Evolutionary conservation across 1,140 invertebrate species (phyloP), one percentile per base, ranked within the genome.

Genomic region (Dinothrombium tinctorium): DNA sequence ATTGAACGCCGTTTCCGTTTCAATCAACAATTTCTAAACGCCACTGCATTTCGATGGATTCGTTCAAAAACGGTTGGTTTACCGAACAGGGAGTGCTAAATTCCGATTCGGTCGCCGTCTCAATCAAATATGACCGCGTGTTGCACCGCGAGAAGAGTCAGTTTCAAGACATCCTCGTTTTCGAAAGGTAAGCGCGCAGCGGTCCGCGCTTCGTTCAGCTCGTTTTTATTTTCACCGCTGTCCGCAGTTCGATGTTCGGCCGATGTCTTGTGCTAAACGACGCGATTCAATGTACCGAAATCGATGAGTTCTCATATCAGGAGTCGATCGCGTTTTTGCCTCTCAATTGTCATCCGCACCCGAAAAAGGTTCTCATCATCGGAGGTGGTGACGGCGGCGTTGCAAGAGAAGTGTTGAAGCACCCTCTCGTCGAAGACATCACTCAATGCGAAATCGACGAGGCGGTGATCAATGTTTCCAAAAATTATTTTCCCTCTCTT

Each of bases 321-420:
- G 92, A 98, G 66, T 95, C 95, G 87, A 82, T 98, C 46, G 69
- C 84, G 2, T 89, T 90, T 63, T 54, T 98, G 21, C 86, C 92
- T 0, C 56, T 96, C 0, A 87, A 80, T 54, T 74, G 68, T 49
- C 90, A 98, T 63, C 73, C 77, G 2, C 74, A 78, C 55, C 90
- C 92, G 0, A 70, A 78, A 58, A 82, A 77, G 44, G 89, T 46
- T 11, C 25, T 50, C 15, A 87, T 99, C 46, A 82, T 99, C 29
- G 92, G 92, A 2, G 92, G 90, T 8, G 92, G 92, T 15, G 92
- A 98, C 63, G 89, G 89, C 7, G 87, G 90, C 3, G 86, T 94
- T 11, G 79, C 81, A 0, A 67, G 92, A 23, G 92, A 98, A 63
- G 80, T 90, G 0, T 69, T 74, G 0, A 96, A 96, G 62, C 86